These are phyloP conservation scores for Rana temporaria DNA, from an alignment of 2,113 vertebrate genomes.

Conservation along the genomic window DNA sequence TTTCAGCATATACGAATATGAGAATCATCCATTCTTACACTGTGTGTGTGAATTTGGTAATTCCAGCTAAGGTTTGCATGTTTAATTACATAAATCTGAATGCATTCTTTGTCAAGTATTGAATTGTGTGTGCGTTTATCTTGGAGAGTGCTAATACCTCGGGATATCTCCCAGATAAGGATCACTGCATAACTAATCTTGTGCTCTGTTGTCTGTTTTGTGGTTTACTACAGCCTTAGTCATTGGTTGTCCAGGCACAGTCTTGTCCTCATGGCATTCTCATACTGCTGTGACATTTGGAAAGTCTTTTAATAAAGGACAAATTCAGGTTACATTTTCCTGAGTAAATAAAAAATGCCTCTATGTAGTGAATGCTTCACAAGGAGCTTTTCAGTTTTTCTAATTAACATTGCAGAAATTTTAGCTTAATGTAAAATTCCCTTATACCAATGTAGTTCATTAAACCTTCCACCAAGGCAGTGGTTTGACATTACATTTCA, in stretches of 20 bases:
- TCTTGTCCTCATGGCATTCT: neutral
- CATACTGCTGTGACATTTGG: neutral
- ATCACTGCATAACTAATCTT: slow-evolving; percentile 33
- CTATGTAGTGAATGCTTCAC: neutral
- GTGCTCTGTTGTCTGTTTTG: neutral
- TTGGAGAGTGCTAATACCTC: neutral
- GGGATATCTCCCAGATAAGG: slow-evolving; percentile 12
- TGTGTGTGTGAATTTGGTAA: too few relatives aligned
- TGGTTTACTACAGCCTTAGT: neutral
- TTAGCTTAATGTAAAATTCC: slow-evolving; percentile 21
- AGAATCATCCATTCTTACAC: too few relatives aligned
- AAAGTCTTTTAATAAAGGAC: neutral
- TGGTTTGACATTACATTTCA: slow-evolving; percentile 33
- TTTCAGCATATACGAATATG: too few relatives aligned
- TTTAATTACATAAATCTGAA: too few relatives aligned
- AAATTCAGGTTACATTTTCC: neutral
- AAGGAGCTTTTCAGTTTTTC: neutral
- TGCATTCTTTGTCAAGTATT: neutral
- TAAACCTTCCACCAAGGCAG: slow-evolving; percentile 17
- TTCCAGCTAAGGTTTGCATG: too few relatives aligned
- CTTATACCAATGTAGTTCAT: slow-evolving; percentile 1
- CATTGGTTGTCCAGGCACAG: slow-evolving; percentile 5
- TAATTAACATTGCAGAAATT: neutral
- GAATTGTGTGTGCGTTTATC: neutral
- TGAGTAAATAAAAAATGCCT: neutral